A percentile compares a stretch with the other conserved stretches of the same genome.
Evolutionary conservation across 2,113 vertebrate genomes (phyloP).

Genomic region (Brienomyrus brachyistius): DNA sequence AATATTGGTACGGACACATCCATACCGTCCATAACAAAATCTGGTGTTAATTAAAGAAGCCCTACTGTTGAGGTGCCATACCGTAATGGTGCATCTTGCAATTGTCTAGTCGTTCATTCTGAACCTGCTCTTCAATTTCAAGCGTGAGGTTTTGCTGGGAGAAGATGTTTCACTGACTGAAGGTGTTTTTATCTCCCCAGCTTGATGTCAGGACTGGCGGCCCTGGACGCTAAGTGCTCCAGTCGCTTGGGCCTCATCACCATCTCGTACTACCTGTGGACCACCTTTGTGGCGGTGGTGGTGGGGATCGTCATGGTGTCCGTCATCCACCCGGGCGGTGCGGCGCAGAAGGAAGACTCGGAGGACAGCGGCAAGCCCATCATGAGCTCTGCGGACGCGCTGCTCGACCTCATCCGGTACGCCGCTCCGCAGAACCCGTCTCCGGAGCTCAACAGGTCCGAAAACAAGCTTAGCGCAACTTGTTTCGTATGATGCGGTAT

Average conservation of each 20-base stretch:
- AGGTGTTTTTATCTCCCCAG: constrained; percentile 48
- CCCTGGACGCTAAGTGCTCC: constrained; percentile 90
- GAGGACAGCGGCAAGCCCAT: constrained; percentile 81
- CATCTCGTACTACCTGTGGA: constrained; percentile 93
- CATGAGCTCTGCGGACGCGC: constrained; percentile 91
- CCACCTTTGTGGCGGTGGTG: constrained; percentile 91
- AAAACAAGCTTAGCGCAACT: not conserved
- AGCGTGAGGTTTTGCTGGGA: not conserved
- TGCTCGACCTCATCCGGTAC: constrained; percentile 93
- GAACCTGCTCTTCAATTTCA: not conserved
- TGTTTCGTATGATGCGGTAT: not conserved
- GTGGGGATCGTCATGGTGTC: constrained; percentile 94
- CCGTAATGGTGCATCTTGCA: not conserved
- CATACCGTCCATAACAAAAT: not conserved
- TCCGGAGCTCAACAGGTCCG: not conserved
- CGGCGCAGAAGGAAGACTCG: constrained; percentile 82
- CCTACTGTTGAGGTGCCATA: not conserved
- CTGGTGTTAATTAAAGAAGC: not conserved
- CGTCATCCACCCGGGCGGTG: constrained; percentile 87
- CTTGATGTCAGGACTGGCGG: constrained; percentile 91
- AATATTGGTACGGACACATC: not conserved
- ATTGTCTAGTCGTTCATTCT: not conserved
- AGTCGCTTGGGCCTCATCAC: constrained; percentile 91
- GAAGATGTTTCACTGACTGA: not conserved
- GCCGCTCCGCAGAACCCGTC: not conserved